phyloP scores from a whole-genome alignment of 2,888 invertebrate species.

The Sussaba pulchella region DNA sequence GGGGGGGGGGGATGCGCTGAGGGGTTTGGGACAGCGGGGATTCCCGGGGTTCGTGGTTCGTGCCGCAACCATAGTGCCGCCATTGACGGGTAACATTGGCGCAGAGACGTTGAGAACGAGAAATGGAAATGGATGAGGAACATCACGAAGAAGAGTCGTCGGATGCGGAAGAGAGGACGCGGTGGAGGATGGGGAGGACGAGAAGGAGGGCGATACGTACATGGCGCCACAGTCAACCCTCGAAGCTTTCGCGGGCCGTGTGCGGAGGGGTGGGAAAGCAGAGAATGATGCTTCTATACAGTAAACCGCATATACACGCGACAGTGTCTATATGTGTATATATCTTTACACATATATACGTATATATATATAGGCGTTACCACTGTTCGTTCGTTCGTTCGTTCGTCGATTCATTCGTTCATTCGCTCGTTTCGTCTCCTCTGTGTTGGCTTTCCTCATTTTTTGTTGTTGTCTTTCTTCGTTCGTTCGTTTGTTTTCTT shows the following conservation, averaged over 20 bases:
- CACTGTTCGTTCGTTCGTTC: slow-evolving; percentile 59
- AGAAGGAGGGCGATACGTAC: neutral
- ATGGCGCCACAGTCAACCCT: slow-evolving; percentile 48
- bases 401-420: slow-evolving; percentile 66
- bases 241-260: slow-evolving; percentile 39
- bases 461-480: slow-evolving; percentile 29
- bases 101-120: slow-evolving; percentile 31
- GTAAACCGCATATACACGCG: slow-evolving; percentile 28
- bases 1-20: neutral
- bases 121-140: slow-evolving; percentile 19
- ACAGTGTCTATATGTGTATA: too few species aligned
- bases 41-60: too few species aligned
- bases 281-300: slow-evolving; percentile 63
- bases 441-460: slow-evolving; percentile 33
- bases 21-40: too few species aligned
- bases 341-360: slow-evolving; percentile 4
- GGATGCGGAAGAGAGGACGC: slow-evolving; percentile 22
- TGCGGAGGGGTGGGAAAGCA: slow-evolving; percentile 65
- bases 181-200: slow-evolving; percentile 35
- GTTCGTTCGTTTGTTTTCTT: neutral
- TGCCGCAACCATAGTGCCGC: slow-evolving; percentile 23
- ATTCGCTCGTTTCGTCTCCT: slow-evolving; percentile 67
- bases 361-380: slow-evolving; percentile 17
- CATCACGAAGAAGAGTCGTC: slow-evolving; percentile 7
- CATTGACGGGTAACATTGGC: slow-evolving; percentile 2